phyloP scores from a whole-genome alignment of 2,113 vertebrate genomes.

The Myotis yumanensis region DNA sequence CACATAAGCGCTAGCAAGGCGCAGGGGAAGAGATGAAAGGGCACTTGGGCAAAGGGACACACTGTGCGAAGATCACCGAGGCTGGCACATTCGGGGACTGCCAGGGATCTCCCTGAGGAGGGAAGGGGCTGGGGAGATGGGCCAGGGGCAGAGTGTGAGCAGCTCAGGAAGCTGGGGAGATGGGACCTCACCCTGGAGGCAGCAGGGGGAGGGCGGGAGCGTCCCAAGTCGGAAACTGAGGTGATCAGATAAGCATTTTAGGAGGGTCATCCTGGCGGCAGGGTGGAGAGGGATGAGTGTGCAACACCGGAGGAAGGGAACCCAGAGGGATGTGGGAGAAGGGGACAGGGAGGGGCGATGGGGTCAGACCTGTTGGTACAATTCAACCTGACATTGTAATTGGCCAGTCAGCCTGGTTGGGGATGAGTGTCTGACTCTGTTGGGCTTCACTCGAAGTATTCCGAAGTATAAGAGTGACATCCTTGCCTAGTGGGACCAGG shows the following conservation, averaged over 20 bases:
- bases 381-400: background rate
- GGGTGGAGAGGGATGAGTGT: background rate
- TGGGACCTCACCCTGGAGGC: background rate
- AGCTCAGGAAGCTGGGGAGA: background rate
- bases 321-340: background rate
- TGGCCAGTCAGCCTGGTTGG: background rate
- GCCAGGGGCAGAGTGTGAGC: background rate
- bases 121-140: background rate
- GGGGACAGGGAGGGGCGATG: fast-evolving
- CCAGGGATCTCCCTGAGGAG: background rate
- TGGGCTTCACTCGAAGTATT: background rate
- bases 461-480: background rate
- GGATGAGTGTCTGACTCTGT: background rate
- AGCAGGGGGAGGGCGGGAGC: background rate
- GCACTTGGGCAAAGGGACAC: background rate
- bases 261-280: background rate
- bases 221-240: background rate
- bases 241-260: background rate
- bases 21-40: background rate
- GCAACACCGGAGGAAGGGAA: background rate
- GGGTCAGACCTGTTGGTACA: background rate
- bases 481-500: background rate
- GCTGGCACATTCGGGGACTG: background rate
- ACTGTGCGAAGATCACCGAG: background rate
- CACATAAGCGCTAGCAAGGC: background rate